These are phyloP conservation scores for Acrocephalus kingi DNA, from an alignment of 2,113 vertebrate genomes.

Conservation along the genomic window DNA sequence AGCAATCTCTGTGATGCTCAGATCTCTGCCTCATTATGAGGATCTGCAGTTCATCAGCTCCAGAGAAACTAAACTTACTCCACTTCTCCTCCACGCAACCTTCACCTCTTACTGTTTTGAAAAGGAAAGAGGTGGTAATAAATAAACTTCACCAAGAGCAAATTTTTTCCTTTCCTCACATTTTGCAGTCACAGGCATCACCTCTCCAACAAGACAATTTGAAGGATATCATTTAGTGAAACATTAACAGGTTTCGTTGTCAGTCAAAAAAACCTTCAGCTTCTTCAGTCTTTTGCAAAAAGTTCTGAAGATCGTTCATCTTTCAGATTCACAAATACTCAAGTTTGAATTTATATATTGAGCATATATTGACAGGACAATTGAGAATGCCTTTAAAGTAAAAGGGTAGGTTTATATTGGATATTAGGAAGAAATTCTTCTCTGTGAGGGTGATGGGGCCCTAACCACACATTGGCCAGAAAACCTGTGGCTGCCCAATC, in stretches of 20 bases:
- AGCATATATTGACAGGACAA: neutral
- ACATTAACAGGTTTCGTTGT: neutral
- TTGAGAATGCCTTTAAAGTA: neutral
- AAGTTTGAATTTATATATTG: neutral
- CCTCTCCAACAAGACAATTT: neutral
- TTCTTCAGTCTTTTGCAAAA: neutral
- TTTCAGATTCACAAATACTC: neutral
- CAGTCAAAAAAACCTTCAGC: neutral
- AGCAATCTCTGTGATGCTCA: neutral
- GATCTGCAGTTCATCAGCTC: neutral
- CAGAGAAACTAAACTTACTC: neutral
- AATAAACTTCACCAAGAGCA: neutral
- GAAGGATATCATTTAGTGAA: neutral
- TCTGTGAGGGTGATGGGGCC: neutral
- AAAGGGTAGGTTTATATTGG: neutral
- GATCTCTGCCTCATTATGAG: neutral
- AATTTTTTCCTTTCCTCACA: neutral
- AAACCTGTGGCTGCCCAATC: neutral
- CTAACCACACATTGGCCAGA: rapidly evolving
- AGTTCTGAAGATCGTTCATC: neutral
- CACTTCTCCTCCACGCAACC: neutral
- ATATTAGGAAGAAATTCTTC: neutral
- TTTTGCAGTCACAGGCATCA: neutral
- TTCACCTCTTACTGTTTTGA: neutral
- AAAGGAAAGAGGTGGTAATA: neutral